These are phyloP conservation scores for Puma concolor DNA, from an alignment of 2,113 vertebrate species.

Conservation along the genomic window DNA sequence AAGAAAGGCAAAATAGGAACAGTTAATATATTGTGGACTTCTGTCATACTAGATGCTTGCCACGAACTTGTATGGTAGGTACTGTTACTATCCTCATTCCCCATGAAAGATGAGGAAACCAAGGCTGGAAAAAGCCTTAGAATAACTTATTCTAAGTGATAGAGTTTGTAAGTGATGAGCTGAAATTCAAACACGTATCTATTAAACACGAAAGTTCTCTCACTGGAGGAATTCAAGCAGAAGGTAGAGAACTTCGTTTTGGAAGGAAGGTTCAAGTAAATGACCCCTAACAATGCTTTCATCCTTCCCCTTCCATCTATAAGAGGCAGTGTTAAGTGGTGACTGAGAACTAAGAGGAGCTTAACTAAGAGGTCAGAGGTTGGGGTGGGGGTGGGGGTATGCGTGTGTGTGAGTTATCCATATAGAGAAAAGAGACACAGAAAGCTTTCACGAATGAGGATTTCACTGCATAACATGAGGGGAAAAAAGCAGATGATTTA, in stretches of 20 bases:
- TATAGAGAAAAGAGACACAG: not conserved
- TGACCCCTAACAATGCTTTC: not conserved
- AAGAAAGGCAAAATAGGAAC: not conserved
- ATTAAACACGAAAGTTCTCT: not conserved
- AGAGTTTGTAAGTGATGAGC: not conserved
- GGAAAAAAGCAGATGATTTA: not conserved
- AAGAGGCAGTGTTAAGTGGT: not conserved
- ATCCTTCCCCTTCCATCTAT: not conserved
- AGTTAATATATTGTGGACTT: not conserved
- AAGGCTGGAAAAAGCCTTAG: not conserved
- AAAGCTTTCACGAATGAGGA: not conserved
- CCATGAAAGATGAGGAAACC: not conserved
- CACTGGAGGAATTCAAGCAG: not conserved
- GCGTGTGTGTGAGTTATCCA: not conserved
- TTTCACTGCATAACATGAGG: not conserved
- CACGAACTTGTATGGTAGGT: not conserved
- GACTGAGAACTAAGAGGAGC: not conserved
- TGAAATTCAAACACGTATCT: not conserved
- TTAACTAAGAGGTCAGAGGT: not conserved
- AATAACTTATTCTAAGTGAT: not conserved
- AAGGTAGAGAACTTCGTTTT: not conserved
- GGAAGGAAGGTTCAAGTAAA: not conserved
- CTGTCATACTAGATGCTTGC: not conserved
- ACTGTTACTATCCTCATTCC: not conserved
- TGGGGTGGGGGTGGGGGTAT: no score